These are phyloP conservation scores for Gymnarchus niloticus DNA, from an alignment of 2,113 vertebrate species.

Conservation along the genomic window DNA sequence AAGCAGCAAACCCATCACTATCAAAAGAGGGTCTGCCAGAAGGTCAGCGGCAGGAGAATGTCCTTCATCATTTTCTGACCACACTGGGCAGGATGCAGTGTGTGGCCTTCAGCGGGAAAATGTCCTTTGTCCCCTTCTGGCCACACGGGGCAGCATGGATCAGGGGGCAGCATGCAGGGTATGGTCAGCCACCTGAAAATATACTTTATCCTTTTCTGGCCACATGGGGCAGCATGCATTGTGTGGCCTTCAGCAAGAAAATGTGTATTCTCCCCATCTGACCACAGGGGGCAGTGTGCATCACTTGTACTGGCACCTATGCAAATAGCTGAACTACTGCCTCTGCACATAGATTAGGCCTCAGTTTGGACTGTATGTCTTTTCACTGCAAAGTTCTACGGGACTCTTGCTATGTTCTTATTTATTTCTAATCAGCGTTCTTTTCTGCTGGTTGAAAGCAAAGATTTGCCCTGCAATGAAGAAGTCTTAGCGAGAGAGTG, in stretches of 20 bases:
- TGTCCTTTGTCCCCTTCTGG: too few species aligned
- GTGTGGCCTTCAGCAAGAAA: neutral
- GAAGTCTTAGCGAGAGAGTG: neutral
- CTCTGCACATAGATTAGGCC: neutral
- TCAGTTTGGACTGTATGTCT: neutral
- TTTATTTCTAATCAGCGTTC: neutral
- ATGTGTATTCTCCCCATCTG: neutral
- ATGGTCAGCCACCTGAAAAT: neutral
- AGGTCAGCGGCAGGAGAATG: too few species aligned
- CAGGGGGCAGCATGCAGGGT: neutral
- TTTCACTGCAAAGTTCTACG: neutral
- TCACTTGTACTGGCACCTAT: neutral
- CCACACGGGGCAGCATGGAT: neutral
- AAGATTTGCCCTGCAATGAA: neutral
- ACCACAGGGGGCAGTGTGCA: neutral
- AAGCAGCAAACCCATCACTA: neutral
- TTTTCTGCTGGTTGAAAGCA: neutral
- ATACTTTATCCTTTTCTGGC: neutral
- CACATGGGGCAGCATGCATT: neutral
- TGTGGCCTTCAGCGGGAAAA: too few species aligned
- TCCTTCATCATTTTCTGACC: too few species aligned
- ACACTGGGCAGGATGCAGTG: neutral
- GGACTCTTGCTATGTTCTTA: constrained; percentile 2
- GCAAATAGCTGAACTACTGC: neutral
- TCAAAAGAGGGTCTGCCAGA: neutral